Base-by-base conservation (phyloP, 2,113 vertebrate species). In the Entomyzon cyanotis region DNA sequence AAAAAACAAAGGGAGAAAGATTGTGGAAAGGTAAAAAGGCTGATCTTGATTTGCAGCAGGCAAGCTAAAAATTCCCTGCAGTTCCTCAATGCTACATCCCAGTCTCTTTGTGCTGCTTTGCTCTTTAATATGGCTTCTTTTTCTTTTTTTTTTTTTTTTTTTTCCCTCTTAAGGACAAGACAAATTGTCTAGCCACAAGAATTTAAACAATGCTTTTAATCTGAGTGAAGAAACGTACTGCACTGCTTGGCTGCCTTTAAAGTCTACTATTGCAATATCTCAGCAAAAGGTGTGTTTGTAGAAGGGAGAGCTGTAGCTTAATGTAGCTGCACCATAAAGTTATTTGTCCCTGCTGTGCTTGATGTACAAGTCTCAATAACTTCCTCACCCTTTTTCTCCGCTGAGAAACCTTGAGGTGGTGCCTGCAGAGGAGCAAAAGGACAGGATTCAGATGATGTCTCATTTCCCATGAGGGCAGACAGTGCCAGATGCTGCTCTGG, bases 201-300 rank as follows among this genome's bases (percentile, higher is more conserved):
- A 96, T 96, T 95, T 80, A 87, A 96, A 50, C 94, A 94, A 95
- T 96, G 92, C 80, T 93, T 96, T 96, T 96, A 88, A 97, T 96
- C 85, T 87, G 46, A 89, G 28, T 49, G 44, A 90, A 95, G 79
- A 94, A 95, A 96, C 90, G 41, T 49, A 41, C 83, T 78, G 83
- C 82, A 31, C 58, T 96, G 22, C 68, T 90, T 84, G 79, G 80
- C 76, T 84, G 83, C 37, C 90, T 84, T 64, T 71, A 80, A 90
- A 59, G 84, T 67, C 74, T 65, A 10, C 39, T 59, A 27, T 37
- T 84, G 71, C 73, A 65, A 5, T 67, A 56, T 67, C 42, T 49
- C 75, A 86, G 85, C 41, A 53, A 60, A 95, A 93, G 92, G 83
- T 90, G 24, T 24, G 37, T 55, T 88, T 0, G 0, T 42, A 39